Evolutionary conservation across 2,888 invertebrate species (phyloP).

Genomic region (Podotricha telesiphe): DNA sequence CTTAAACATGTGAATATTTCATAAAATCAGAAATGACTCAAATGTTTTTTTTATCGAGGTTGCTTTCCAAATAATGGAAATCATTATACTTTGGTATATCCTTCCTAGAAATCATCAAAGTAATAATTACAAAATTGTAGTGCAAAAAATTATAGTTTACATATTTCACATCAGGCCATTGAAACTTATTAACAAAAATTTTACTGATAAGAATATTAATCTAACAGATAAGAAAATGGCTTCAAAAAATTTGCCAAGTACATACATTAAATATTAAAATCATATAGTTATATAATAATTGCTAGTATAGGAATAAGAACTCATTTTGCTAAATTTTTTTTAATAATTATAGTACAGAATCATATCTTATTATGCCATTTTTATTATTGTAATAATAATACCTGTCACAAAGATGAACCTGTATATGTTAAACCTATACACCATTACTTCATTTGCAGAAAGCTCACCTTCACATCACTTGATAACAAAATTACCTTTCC

Average conservation of each 20-base stretch:
- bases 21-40: too few relatives aligned
- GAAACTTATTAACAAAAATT: neutral
- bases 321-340: neutral
- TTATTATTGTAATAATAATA: neutral
- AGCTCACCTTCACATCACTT: constrained; percentile 34
- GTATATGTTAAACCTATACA: neutral
- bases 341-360: neutral
- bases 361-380: neutral
- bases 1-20: too few relatives aligned
- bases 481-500: constrained; percentile 40
- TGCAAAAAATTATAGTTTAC: too few relatives aligned
- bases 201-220: constrained; percentile 18
- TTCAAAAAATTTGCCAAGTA: neutral
- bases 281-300: constrained; percentile 5
- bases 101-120: too few relatives aligned
- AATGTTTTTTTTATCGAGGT: too few relatives aligned
- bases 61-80: too few relatives aligned
- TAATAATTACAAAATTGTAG: too few relatives aligned
- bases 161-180: too few relatives aligned
- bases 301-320: neutral
- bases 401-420: neutral
- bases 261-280: neutral
- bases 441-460: neutral
- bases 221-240: constrained; percentile 5
- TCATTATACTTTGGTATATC: too few relatives aligned